Base-by-base conservation (phyloP, 2,888 invertebrate genomes). In the Dromius quadrimaculatus region DNA sequence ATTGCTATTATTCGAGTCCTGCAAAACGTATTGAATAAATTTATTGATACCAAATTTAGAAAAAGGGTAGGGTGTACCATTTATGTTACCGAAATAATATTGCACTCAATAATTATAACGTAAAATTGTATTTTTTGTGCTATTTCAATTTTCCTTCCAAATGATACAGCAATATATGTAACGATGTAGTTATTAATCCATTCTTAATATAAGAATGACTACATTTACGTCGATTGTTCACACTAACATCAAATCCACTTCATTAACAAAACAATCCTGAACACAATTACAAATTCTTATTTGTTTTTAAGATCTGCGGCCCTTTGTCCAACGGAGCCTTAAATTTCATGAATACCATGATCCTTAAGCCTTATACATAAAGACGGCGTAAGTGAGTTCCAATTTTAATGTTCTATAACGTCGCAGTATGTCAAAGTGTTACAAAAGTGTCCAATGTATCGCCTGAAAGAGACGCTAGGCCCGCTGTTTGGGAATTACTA, bases 191-290 rank as follows among this genome's bases (percentile, higher is more conserved):
- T n/a, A n/a, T n/a, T n/a, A n/a, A n/a, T n/a, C n/a, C n/a, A n/a
- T n/a, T n/a, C n/a, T n/a, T n/a, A n/a, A n/a, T n/a, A n/a, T 3
- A 28, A 28, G 28, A 54, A 28, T 54, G 50, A 54, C 50, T 54
- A 54, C 50, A 54, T 54, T 17, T 54, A 28, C 50, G 28, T 54
- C 50, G 50, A 28, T 11, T 43, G 17, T 43, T 43, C 11, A 17
- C 11, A 47, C 15, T 28, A 28, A 28, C 28, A 28, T 8, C 28
- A 28, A 28, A 28, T 28, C 28, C 28, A 28, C 28, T 28, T 3
- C 28, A n/a, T n/a, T n/a, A n/a, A n/a, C n/a, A n/a, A n/a, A n/a
- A n/a, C 47, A 47, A 20, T 19, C n/a, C n/a, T n/a, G 17, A 45
- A 45, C 19, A 45, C 23, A 22, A 22, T 6, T 41, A 41, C 15